Evolutionary conservation across 1,140 invertebrate genomes (phyloP).

Genomic region (Calycopis cecrops): DNA sequence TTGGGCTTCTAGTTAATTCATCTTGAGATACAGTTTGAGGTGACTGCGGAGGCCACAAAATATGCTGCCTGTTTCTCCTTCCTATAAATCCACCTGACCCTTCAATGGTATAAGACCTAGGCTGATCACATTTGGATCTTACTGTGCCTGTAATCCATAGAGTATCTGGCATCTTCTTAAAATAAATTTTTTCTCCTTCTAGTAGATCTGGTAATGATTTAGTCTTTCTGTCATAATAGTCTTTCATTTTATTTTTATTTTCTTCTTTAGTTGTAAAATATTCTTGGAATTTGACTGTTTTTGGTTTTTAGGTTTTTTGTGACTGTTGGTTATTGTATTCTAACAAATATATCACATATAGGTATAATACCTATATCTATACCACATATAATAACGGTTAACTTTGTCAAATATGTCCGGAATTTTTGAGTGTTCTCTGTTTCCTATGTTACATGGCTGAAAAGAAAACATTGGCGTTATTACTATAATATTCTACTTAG

Average conservation of each 20-base stretch:
- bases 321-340: constrained; percentile 20
- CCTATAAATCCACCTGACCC: constrained; percentile 19
- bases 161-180: constrained; percentile 22
- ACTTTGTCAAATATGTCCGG: no score
- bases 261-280: no score
- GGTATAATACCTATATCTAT: no score
- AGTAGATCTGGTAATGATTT: constrained; percentile 19
- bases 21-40: constrained; percentile 9
- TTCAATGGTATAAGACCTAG: constrained; percentile 20
- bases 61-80: constrained; percentile 22
- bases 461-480: no score
- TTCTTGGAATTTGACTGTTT: constrained; percentile 22
- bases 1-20: background rate
- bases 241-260: constrained; percentile 24
- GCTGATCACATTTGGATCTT: constrained; percentile 21
- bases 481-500: no score
- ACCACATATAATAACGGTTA: no score
- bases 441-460: no score
- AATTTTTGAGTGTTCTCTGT: no score
- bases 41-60: constrained; percentile 13
- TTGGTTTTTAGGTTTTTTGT: constrained; percentile 26
- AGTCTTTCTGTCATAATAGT: constrained; percentile 24
- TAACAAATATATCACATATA: no score
- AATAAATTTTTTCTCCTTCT: constrained; percentile 23
- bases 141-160: constrained; percentile 22